Conservation (phyloP, 2,888 invertebrate species). For the Boloria selene region DNA sequence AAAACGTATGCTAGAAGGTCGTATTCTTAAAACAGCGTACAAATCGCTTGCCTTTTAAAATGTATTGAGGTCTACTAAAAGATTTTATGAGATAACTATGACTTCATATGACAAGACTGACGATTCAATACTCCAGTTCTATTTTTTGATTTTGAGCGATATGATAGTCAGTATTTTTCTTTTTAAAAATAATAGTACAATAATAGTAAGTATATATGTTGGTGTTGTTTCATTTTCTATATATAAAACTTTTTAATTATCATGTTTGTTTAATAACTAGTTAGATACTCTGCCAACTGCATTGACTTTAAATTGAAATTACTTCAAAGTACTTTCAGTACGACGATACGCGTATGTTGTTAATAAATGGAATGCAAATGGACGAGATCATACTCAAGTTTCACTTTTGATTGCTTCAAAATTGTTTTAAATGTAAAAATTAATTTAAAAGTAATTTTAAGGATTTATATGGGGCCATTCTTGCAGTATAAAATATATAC, state of each 20-base stretch:
- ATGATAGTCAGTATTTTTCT: background rate
- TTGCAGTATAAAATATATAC: too few species aligned
- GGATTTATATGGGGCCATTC: too few species aligned
- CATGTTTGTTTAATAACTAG: background rate
- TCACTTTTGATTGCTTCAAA: conserved; percentile 14
- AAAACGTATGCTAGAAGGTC: too few species aligned
- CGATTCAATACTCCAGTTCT: too few species aligned
- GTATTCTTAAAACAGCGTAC: too few species aligned
- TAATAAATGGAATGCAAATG: conserved; percentile 22
- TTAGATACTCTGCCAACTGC: conserved; percentile 21
- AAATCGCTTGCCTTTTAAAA: background rate
- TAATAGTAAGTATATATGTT: too few species aligned
- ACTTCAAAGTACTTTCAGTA: conserved; percentile 27
- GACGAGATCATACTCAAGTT: conserved; percentile 19
- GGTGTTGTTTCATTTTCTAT: background rate
- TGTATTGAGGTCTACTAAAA: too few species aligned
- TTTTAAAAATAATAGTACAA: too few species aligned
- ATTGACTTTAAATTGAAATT: conserved; percentile 30
- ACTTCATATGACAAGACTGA: too few species aligned
- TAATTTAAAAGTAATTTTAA: too few species aligned
- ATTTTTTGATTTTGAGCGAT: background rate
- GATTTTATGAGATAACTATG: too few species aligned
- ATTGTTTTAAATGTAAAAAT: background rate
- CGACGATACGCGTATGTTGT: conserved; percentile 26
- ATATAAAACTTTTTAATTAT: background rate